Evolutionary conservation across 2,888 invertebrate genomes (phyloP).

Genomic region (Plusia festucae): DNA sequence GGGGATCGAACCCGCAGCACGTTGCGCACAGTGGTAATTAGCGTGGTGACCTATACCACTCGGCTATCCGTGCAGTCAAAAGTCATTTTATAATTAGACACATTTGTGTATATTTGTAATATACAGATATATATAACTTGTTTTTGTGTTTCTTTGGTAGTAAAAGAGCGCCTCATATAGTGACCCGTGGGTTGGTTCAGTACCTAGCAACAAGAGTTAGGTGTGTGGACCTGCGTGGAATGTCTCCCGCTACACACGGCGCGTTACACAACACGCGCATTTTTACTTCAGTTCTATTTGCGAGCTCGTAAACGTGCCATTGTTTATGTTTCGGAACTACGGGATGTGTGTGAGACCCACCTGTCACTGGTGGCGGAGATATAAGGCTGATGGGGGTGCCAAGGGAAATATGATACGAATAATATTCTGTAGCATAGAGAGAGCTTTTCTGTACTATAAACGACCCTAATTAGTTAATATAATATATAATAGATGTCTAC

Average conservation of each 20-base stretch:
- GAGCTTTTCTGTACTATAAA: not conserved
- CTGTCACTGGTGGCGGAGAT: not conserved
- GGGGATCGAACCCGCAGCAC: too few species aligned
- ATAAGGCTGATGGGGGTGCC: not conserved
- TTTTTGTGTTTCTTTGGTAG: too few species aligned
- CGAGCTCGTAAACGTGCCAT: not conserved
- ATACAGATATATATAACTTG: too few species aligned
- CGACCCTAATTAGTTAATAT: not conserved
- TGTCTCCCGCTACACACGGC: not conserved
- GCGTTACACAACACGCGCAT: not conserved
- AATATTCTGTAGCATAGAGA: not conserved
- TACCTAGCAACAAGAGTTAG: too few species aligned
- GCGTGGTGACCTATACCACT: too few species aligned
- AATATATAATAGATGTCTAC: not conserved
- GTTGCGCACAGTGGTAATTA: too few species aligned
- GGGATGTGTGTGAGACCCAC: not conserved
- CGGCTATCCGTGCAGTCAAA: too few species aligned
- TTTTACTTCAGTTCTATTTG: not conserved
- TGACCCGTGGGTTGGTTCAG: too few species aligned
- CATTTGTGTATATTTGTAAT: too few species aligned
- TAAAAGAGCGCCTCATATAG: too few species aligned
- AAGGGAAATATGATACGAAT: not conserved
- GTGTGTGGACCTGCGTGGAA: too few species aligned
- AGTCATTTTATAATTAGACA: too few species aligned
- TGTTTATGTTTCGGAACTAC: slow-evolving; percentile 2